Base-by-base conservation (phyloP, 2,113 vertebrate species). In the Odocoileus virginianus region DNA sequence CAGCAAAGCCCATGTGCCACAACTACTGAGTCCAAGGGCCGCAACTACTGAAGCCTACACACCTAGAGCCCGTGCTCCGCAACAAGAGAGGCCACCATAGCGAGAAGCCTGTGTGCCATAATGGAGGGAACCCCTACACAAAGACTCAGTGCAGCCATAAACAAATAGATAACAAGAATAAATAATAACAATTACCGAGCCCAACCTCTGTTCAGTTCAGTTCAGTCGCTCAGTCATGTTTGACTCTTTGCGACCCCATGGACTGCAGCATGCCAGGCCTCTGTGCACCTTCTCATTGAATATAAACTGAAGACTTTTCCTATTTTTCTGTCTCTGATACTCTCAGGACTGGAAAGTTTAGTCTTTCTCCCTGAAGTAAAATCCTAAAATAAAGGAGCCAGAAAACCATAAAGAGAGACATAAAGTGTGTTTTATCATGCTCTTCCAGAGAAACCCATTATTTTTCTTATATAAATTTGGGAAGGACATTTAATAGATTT, bases 331-430 rank as follows among this genome's bases (percentile, higher is more conserved):
- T 96, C 74, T 98, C 98, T 60, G 98, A 99, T 81, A 98, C 95
- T 60, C 99, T 98, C 17, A 99, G 98, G 74, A 98, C 86, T n/a
- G 76, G 85, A 60, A 99, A 98, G 98, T 5, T 55, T 98, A 28
- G 98, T 98, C 28, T 98, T 99, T 96, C 98, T 97, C 98, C 99
- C 3, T 88, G 91, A 55, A 97, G 97, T 4, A 98, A 98, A 89
- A 98, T 98, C 94, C 98, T 98, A 33, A 99, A 99, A 98, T 98
- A 99, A 91, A 97, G 99, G 91, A 99, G 96, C 95, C 99, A 98
- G 99, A 99, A 99, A 98, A 98, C 98, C 12, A 97, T 98, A 98
- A 99, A 99, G 98, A 98, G 98, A 94, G 93, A 99, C 89, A 98
- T 98, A 98, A 99, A 99, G 97, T 99, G 99, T 97, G 98, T 99